Evolutionary conservation across 2,113 vertebrate species (phyloP).

Genomic region (Colius striatus): DNA sequence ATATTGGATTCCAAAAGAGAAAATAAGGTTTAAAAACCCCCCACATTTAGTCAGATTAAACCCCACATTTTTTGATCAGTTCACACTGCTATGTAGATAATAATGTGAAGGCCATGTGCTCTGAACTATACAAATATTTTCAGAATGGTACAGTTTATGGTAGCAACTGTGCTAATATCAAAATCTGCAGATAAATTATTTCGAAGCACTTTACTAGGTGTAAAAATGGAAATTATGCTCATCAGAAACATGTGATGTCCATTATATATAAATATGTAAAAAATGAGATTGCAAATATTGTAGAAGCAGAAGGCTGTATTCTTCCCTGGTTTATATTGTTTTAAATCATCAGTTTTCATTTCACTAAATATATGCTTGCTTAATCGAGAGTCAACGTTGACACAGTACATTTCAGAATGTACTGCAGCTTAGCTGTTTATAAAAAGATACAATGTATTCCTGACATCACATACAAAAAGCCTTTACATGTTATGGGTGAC

Average conservation of each 20-base stretch:
- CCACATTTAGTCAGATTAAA: background rate
- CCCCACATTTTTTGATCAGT: background rate
- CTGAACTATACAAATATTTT: background rate
- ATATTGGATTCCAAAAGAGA: background rate
- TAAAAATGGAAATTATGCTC: background rate
- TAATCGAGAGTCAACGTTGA: background rate
- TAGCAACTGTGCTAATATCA: background rate
- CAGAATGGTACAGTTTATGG: background rate
- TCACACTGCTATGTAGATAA: background rate
- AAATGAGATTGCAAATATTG: background rate
- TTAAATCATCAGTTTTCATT: background rate
- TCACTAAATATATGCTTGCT: background rate
- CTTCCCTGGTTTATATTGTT: background rate
- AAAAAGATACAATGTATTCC: background rate
- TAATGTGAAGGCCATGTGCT: background rate
- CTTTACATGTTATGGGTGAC: rapidly evolving
- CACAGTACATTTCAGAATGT: background rate
- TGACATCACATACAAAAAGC: background rate
- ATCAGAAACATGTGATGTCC: background rate
- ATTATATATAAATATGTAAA: background rate
- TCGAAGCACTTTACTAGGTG: background rate
- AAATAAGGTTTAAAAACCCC: background rate
- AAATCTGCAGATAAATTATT: background rate
- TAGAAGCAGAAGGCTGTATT: background rate
- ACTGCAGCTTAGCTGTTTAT: background rate